phyloP scores from a whole-genome alignment of 2,797 vertebrate species.

The Darevskia mixta region DNA sequence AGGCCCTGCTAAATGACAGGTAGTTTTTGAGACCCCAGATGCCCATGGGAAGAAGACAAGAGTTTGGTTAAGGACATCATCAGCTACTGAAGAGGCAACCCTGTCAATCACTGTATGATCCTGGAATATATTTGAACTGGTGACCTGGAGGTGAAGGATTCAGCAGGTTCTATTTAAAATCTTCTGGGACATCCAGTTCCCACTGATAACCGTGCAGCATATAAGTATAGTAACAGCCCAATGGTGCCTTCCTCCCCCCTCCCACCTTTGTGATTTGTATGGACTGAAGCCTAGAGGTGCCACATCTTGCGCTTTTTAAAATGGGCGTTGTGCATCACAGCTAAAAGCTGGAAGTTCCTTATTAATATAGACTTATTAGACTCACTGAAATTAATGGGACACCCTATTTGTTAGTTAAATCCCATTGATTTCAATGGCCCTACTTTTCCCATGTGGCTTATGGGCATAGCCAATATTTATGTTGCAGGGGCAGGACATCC shows the following conservation, averaged over 20 bases:
- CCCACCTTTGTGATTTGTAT: slow-evolving; percentile 35
- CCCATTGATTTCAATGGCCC: neutral
- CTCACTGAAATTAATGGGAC: neutral
- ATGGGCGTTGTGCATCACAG: slow-evolving; percentile 3
- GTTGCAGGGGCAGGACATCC: too few relatives aligned
- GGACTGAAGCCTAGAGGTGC: slow-evolving; percentile 50
- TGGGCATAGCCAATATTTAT: too few relatives aligned
- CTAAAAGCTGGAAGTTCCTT: neutral
- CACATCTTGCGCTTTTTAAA: slow-evolving; percentile 30
- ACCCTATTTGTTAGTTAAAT: too few relatives aligned
- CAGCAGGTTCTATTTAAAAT: slow-evolving; percentile 59
- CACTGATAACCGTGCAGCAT: slow-evolving; percentile 45
- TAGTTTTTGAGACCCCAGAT: neutral
- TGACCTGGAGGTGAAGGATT: slow-evolving; percentile 40
- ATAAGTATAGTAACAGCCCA: slow-evolving; percentile 71
- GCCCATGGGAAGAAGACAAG: neutral
- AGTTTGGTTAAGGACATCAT: neutral
- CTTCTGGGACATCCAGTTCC: slow-evolving; percentile 68
- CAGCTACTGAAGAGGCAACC: neutral
- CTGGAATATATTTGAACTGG: slow-evolving; percentile 34
- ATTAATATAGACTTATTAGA: neutral
- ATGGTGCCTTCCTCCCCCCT: slow-evolving; percentile 56
- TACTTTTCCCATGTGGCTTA: neutral
- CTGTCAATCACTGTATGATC: neutral
- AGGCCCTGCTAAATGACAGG: neutral